Percentiles rank a stretch among this genome's conserved stretches.
phyloP scores from a whole-genome alignment of 2,113 vertebrate species.

The Meriones unguiculatus region DNA sequence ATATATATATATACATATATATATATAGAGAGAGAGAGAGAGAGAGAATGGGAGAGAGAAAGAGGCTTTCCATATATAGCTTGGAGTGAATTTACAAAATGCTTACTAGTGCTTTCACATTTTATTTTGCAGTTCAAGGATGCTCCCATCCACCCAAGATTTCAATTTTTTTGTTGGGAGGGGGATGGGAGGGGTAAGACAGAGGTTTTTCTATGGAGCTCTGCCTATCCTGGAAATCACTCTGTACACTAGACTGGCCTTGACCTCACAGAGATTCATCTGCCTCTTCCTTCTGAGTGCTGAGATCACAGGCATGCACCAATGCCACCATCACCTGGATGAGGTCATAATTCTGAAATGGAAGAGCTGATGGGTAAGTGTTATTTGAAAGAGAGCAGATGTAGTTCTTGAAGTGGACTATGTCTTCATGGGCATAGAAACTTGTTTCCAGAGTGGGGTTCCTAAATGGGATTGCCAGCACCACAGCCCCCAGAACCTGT shows the following conservation, averaged over 20 bases:
- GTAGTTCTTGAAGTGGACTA: not conserved
- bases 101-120: not conserved
- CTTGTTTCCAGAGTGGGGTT: not conserved
- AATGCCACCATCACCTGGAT: not conserved
- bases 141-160: not conserved
- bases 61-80: too few species aligned
- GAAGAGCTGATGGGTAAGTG: not conserved
- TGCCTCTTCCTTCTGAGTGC: not conserved
- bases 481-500: not conserved
- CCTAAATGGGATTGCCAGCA: not conserved
- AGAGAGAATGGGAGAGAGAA: too few species aligned
- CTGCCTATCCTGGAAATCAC: not conserved
- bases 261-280: not conserved
- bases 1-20: too few species aligned
- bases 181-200: not conserved
- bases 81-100: too few species aligned
- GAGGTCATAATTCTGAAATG: not conserved
- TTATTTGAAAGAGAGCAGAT: not conserved
- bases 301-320: not conserved
- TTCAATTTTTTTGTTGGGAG: not conserved
- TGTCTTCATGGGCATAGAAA: not conserved
- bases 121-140: not conserved
- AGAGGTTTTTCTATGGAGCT: not conserved
- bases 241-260: not conserved
- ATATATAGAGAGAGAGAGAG: too few species aligned